phyloP scores from a whole-genome alignment of 2,797 vertebrate genomes.

The Gymnocypris eckloni region DNA sequence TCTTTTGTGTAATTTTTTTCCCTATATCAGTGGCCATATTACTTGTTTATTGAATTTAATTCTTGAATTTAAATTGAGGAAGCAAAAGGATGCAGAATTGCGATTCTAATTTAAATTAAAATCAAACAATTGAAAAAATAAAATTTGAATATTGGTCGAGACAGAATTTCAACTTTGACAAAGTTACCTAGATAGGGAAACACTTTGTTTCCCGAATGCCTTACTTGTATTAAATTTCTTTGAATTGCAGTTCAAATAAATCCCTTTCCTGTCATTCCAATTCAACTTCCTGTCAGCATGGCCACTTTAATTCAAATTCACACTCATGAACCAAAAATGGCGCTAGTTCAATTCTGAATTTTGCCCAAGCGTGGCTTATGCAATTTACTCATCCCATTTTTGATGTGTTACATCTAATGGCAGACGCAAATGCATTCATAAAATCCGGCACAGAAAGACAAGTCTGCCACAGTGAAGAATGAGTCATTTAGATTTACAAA shows the following conservation, averaged over 20 bases:
- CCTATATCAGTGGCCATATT: not conserved
- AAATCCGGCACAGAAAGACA: slow-evolving; percentile 23
- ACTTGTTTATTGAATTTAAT: no score
- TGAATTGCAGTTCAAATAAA: not conserved
- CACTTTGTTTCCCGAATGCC: not conserved
- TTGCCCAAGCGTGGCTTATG: slow-evolving; percentile 5
- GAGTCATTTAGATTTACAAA: slow-evolving; percentile 52
- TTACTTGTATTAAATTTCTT: not conserved
- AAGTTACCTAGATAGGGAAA: not conserved
- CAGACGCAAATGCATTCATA: slow-evolving; percentile 14
- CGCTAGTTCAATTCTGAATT: not conserved
- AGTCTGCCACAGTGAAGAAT: slow-evolving; percentile 41
- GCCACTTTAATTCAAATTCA: slow-evolving; percentile 14
- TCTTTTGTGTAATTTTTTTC: not conserved
- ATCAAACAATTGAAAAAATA: no score
- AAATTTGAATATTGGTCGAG: not conserved
- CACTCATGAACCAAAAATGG: not conserved
- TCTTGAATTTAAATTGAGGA: not conserved
- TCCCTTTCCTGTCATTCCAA: not conserved
- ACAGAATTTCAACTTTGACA: not conserved
- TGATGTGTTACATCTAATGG: slow-evolving; percentile 10
- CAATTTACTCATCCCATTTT: slow-evolving; percentile 27
- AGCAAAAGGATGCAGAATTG: not conserved
- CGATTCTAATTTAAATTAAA: not conserved
- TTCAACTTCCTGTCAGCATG: not conserved